Evolutionary conservation across 2,888 invertebrate genomes (phyloP).

Genomic region (Plutella xylostella): DNA sequence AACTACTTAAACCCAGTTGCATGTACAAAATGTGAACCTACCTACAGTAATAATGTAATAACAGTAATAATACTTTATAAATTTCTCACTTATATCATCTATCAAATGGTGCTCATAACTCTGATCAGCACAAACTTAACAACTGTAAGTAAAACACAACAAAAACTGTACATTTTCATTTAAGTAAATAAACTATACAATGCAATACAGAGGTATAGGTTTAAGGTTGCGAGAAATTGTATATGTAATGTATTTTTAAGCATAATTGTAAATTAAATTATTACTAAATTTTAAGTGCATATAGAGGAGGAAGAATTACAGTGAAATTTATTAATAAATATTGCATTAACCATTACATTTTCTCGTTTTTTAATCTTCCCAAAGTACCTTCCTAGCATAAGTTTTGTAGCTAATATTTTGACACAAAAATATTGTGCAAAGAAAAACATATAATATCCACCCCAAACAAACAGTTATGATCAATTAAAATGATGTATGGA

Average conservation of each 20-base stretch:
- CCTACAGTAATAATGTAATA: neutral
- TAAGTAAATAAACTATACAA: slow-evolving; percentile 27
- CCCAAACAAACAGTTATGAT: slow-evolving; percentile 25
- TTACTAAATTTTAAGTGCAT: slow-evolving; percentile 58
- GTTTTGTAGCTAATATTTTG: slow-evolving; percentile 21
- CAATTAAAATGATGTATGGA: slow-evolving; percentile 32
- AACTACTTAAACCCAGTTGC: neutral
- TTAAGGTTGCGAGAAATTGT: slow-evolving; percentile 28
- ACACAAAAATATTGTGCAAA: no score
- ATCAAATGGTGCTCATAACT: slow-evolving; percentile 10
- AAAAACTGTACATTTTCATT: slow-evolving; percentile 34
- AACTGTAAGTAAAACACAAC: neutral
- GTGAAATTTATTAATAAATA: slow-evolving; percentile 69
- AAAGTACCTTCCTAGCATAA: slow-evolving; percentile 1
- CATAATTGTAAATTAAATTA: slow-evolving; percentile 65
- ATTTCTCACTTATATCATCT: no score
- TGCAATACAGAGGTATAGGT: slow-evolving; percentile 55
- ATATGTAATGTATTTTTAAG: slow-evolving; percentile 45
- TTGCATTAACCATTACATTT: slow-evolving; percentile 55
- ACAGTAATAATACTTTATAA: neutral
- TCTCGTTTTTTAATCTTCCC: slow-evolving; percentile 26
- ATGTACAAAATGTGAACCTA: slow-evolving; percentile 2
- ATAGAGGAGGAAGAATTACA: slow-evolving; percentile 61
- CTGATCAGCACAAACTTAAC: slow-evolving; percentile 3
- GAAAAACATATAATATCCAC: slow-evolving; percentile 14